A percentile compares a stretch with the other conserved stretches of the same genome.
Evolutionary conservation across 2,888 invertebrate species (phyloP).

Genomic region (Xanthorhoe designata): DNA sequence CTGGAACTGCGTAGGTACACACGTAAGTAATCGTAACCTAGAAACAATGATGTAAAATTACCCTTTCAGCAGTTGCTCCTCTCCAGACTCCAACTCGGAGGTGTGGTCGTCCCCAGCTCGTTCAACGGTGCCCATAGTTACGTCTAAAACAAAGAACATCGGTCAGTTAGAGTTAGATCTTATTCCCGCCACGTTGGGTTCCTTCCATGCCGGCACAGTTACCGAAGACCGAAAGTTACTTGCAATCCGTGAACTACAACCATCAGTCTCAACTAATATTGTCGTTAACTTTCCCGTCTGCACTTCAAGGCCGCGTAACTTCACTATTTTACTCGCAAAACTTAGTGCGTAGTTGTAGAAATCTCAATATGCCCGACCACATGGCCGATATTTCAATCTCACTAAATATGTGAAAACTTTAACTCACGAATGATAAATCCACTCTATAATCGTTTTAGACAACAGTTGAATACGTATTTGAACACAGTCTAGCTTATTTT

Average conservation of each 20-base stretch:
- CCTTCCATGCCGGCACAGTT: slow-evolving; percentile 58
- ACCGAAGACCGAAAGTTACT: slow-evolving; percentile 40
- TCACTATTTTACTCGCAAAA: slow-evolving; percentile 59
- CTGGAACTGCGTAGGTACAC: neutral
- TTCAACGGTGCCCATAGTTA: slow-evolving; percentile 88
- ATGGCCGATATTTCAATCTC: slow-evolving; percentile 64
- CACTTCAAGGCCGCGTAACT: slow-evolving; percentile 41
- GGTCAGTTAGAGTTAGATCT: slow-evolving; percentile 45
- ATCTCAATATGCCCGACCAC: slow-evolving; percentile 73
- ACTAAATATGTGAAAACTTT: slow-evolving; percentile 43
- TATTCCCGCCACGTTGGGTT: slow-evolving; percentile 77
- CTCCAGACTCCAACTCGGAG: slow-evolving; percentile 88
- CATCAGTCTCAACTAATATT: slow-evolving; percentile 37
- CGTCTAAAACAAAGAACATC: slow-evolving; percentile 67
- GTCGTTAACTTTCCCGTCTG: slow-evolving; percentile 26
- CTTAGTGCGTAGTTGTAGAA: slow-evolving; percentile 80
- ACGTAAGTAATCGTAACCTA: slow-evolving; percentile 18
- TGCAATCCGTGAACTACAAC: slow-evolving; percentile 33
- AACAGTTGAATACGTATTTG: slow-evolving; percentile 38
- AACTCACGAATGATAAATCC: slow-evolving; percentile 46
- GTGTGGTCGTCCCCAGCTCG: slow-evolving; percentile 87
- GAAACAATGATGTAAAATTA: slow-evolving; percentile 44
- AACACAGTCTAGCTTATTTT: slow-evolving; percentile 50
- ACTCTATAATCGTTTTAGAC: slow-evolving; percentile 37
- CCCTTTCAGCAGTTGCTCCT: slow-evolving; percentile 84